Evolutionary conservation across 2,797 vertebrate species (phyloP).

Genomic region (Danionella dracula): DNA sequence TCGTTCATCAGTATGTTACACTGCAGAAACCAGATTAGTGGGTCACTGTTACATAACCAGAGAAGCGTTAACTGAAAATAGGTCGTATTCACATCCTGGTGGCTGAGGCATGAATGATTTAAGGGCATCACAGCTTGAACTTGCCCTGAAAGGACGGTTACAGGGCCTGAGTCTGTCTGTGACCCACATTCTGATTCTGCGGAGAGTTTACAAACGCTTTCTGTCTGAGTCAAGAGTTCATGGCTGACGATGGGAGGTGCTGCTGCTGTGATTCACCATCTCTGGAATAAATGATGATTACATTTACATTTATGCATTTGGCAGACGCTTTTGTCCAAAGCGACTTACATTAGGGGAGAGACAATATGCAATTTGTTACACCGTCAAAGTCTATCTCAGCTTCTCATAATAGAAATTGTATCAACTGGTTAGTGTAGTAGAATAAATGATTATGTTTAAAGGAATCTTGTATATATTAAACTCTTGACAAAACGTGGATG

Average conservation of each 20-base stretch:
- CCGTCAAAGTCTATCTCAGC: no score
- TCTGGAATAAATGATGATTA: background rate
- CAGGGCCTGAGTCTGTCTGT: background rate
- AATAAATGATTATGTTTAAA: no score
- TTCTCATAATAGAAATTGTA: no score
- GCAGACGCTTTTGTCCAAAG: no score
- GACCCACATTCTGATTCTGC: slow-evolving; percentile 35
- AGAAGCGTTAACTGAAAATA: slow-evolving; percentile 21
- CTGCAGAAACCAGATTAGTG: slow-evolving; percentile 59
- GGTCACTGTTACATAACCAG: slow-evolving; percentile 60
- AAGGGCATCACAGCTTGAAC: background rate
- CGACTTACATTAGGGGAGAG: no score
- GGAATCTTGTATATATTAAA: no score
- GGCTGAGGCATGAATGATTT: background rate
- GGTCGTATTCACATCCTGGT: background rate
- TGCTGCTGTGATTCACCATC: background rate
- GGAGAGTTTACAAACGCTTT: background rate
- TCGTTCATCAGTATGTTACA: slow-evolving; percentile 26
- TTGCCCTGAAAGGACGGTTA: background rate
- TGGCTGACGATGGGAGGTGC: background rate
- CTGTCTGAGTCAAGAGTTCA: background rate
- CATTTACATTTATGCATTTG: no score
- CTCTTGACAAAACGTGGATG: no score
- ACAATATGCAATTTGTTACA: no score
- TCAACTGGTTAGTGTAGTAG: no score